Evolutionary conservation across 2,888 invertebrate species (phyloP), one percentile per base, ranked within the genome.

Genomic region (Nomada flava): DNA sequence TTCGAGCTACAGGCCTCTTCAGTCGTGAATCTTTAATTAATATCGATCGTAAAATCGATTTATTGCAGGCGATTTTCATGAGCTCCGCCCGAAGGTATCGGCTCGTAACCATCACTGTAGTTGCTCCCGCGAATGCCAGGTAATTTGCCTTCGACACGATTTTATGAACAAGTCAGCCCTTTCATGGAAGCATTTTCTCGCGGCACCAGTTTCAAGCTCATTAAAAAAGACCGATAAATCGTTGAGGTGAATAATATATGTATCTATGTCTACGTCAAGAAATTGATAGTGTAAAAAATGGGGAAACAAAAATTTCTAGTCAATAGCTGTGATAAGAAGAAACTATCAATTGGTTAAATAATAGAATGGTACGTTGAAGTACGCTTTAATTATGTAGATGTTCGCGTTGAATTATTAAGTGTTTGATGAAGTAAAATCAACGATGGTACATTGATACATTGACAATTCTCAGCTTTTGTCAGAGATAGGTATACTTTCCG

Each of bases 1-100:
- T 15, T 1, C 18, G 10, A 10, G 13, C 23, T 47, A 0, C 1
- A 20, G 13, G 13, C 1, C 0, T 2, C 15, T 7, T 29, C 13
- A 29, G 26, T 26, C 60, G 20, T 52, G 44, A 59, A 63, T 13
- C 23, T 71, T 70, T 79, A 79, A 69, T 76, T 52, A 76, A 69
- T 55, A 52, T 42, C 20, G 1, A 57, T 13, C 18, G 50, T 50
- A 18, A 36, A 42, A 68, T n/a, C 36, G 29, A 60, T 59, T 53
- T 23, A 29, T 55, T 15, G 44, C 18, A 15, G 18, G 7, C 10
- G 18, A 53, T 67, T 68, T 44, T 29, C 62, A n/a, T 10, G 26
- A 47, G 7, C 4, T 18, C 0, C 15, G 52, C 9, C 53, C 18
- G 15, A 15, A 20, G n/a, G 2, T 0, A 13, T 52, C 15, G 4